These are phyloP conservation scores for Scarus forsteni DNA, from an alignment of 2,797 vertebrate species.

Conservation along the genomic window DNA sequence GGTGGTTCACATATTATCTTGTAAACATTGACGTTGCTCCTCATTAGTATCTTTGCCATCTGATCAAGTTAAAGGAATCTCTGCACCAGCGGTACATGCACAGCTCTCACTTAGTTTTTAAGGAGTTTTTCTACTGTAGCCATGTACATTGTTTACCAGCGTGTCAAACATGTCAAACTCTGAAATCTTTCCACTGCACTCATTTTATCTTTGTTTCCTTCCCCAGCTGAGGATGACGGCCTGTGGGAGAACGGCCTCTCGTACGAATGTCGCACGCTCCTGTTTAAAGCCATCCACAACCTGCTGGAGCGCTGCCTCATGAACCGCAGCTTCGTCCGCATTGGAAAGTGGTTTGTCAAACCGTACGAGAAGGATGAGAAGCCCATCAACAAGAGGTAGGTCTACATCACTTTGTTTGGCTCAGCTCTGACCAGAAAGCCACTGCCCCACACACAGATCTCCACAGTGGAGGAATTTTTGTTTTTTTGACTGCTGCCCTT, in stretches of 20 bases:
- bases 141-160: conserved; percentile 8
- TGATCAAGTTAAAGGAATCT: conserved; percentile 23
- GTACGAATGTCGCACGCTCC: conserved; percentile 96
- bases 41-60: conserved; percentile 17
- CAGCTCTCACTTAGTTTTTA: neutral
- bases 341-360: conserved; percentile 98
- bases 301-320: conserved; percentile 96
- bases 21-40: conserved; percentile 29
- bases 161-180: conserved; percentile 6
- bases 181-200: neutral
- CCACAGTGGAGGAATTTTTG: neutral
- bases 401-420: neutral
- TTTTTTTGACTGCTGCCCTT: neutral
- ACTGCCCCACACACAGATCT: neutral
- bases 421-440: neutral
- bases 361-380: conserved; percentile 99
- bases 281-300: conserved; percentile 98
- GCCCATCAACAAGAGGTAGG: conserved; percentile 97
- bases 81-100: neutral
- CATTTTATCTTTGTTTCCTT: conserved; percentile 3
- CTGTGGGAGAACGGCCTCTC: conserved; percentile 96
- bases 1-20: conserved; percentile 13
- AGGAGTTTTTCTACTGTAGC: conserved; percentile 8
- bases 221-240: conserved; percentile 92
- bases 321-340: conserved; percentile 95